Percentiles rank a stretch among this genome's conserved stretches.
Conservation (phyloP, 2,113 vertebrate species). For the Ceyx margarethae region DNA sequence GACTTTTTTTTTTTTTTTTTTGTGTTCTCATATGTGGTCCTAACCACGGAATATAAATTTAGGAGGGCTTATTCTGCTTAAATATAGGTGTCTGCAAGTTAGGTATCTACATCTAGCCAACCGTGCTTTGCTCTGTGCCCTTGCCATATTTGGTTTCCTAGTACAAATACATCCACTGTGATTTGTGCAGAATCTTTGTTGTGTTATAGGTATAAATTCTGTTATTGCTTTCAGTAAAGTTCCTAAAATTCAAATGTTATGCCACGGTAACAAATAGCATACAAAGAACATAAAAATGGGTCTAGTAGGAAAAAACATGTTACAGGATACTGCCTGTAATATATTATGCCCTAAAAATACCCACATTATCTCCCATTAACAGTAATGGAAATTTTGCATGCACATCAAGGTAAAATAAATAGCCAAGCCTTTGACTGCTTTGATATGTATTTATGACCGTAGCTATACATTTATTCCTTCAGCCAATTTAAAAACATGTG, state of each 20-base stretch:
- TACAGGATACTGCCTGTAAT: not conserved
- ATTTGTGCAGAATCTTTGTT: not conserved
- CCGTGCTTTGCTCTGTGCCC: not conserved
- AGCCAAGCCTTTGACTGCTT: not conserved
- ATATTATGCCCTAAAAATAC: not conserved
- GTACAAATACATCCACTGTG: not conserved
- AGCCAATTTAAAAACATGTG: conserved; percentile 33
- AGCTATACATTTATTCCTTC: conserved; percentile 46
- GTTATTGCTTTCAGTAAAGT: not conserved
- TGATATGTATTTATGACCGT: conserved; percentile 55
- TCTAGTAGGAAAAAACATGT: not conserved
- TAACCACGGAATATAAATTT: not conserved
- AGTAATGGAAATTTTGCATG: conserved; percentile 44
- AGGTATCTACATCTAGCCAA: not conserved
- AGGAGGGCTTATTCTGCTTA: not conserved
- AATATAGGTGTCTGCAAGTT: not conserved
- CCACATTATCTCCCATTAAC: conserved; percentile 49
- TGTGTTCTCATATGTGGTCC: not conserved
- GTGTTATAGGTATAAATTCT: not conserved
- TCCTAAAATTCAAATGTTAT: not conserved
- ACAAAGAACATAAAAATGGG: not conserved
- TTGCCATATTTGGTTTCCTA: not conserved
- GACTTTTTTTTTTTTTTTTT: not conserved
- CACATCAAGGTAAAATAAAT: conserved; percentile 19
- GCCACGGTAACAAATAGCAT: not conserved